Conservation (phyloP, 2,888 invertebrate species). For the Rhorus exstirpatorius region DNA sequence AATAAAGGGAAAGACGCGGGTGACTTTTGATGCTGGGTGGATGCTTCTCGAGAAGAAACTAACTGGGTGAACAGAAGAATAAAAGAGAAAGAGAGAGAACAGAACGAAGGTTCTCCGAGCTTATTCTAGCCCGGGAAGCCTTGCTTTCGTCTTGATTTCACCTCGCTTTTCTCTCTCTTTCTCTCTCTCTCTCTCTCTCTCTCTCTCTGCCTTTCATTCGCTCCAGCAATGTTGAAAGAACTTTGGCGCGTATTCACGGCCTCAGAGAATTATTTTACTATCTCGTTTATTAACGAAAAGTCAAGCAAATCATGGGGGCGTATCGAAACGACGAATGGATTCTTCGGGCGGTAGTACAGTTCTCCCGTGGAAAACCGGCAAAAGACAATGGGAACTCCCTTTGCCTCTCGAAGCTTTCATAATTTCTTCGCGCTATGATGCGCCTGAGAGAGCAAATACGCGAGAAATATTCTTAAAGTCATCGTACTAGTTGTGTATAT, state of each 20-base stretch:
- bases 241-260: constrained; percentile 61
- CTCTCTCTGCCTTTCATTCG: constrained; percentile 59
- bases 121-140: constrained; percentile 53
- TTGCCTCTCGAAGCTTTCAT: not conserved
- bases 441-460: constrained; percentile 33
- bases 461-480: constrained; percentile 23
- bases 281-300: constrained; percentile 77
- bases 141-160: constrained; percentile 53
- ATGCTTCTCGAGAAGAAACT: constrained; percentile 62
- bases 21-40: constrained; percentile 50
- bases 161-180: constrained; percentile 49
- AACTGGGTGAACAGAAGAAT: constrained; percentile 71
- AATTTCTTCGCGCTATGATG: not conserved
- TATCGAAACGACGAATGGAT: constrained; percentile 27
- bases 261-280: constrained; percentile 73
- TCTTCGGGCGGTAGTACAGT: not conserved
- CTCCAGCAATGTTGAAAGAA: constrained; percentile 57
- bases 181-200: constrained; percentile 53
- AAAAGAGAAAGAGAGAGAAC: constrained; percentile 70
- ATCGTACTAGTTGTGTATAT: not conserved
- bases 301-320: constrained; percentile 72
- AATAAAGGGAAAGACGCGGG: constrained; percentile 72
- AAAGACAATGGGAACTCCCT: constrained; percentile 1
- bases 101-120: constrained; percentile 44
- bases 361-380: not conserved